Evolutionary conservation across 2,888 invertebrate species (phyloP).

Genomic region (Pollenia amentaria): DNA sequence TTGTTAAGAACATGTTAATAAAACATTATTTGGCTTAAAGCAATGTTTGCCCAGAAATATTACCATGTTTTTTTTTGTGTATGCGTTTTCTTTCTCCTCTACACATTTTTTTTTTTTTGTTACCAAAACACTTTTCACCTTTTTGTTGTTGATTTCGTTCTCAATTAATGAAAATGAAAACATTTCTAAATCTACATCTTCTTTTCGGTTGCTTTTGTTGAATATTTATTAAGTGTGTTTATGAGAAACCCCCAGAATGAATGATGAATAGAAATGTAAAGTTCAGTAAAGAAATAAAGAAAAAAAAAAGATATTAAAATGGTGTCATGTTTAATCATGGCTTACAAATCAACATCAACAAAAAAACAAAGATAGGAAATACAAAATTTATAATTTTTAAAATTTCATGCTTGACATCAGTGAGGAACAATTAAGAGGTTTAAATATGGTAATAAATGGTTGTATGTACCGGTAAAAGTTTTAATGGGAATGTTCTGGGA

Average conservation of each 20-base stretch:
- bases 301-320: conserved; percentile 45
- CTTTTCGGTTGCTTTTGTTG: background rate
- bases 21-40: conserved; percentile 54
- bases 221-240: conserved; percentile 40
- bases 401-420: conserved; percentile 35
- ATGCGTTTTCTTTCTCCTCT: no score
- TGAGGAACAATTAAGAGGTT: background rate
- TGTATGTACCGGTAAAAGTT: background rate
- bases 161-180: conserved; percentile 56
- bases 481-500: background rate
- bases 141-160: conserved; percentile 4
- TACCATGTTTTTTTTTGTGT: conserved; percentile 26
- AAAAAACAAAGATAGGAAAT: conserved; percentile 1
- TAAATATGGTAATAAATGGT: conserved; percentile 44
- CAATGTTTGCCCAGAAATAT: conserved; percentile 58
- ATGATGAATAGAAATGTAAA: conserved; percentile 35
- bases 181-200: conserved; percentile 23
- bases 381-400: conserved; percentile 20
- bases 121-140: conserved; percentile 47
- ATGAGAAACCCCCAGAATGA: background rate
- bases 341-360: conserved; percentile 1
- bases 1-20: conserved; percentile 51
- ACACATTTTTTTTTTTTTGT: background rate
- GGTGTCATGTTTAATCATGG: conserved; percentile 69
- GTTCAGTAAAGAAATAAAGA: background rate